Conservation (phyloP, 2,888 invertebrate species). For the Tenthredo mesomela region DNA sequence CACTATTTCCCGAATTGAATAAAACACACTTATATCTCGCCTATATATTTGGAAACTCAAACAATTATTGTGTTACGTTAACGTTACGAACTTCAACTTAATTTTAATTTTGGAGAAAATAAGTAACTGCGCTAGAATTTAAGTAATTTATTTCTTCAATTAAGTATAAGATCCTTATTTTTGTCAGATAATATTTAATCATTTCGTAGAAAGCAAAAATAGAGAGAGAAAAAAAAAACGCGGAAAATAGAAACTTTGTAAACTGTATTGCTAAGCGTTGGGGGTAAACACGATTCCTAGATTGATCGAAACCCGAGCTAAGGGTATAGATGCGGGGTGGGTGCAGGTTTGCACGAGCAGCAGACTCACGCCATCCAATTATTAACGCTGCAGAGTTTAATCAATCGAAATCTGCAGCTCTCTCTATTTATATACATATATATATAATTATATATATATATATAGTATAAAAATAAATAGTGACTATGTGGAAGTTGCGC, state of each 20-base stretch:
- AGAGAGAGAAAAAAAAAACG: background rate
- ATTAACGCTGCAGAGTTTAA: conserved; percentile 49
- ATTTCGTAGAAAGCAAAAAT: background rate
- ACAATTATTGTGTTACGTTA: too few relatives aligned
- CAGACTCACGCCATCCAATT: conserved; percentile 41
- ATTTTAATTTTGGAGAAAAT: too few relatives aligned
- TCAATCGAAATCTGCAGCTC: conserved; percentile 41
- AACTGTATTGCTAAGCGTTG: conserved; percentile 2
- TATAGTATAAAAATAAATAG: background rate
- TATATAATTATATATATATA: background rate
- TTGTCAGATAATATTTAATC: background rate
- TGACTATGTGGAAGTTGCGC: background rate
- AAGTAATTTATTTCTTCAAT: background rate
- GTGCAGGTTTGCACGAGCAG: conserved; percentile 6
- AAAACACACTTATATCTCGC: too few relatives aligned
- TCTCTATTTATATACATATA: background rate
- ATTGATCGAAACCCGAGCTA: conserved; percentile 38
- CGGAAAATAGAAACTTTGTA: background rate
- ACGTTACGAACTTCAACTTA: too few relatives aligned
- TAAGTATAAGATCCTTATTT: background rate
- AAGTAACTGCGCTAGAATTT: background rate
- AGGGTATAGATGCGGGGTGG: background rate
- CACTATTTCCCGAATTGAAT: too few relatives aligned
- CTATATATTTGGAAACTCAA: too few relatives aligned
- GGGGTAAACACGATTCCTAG: conserved; percentile 42